Conservation (phyloP, 2,888 invertebrate genomes). For the Athrips mouffetella region DNA sequence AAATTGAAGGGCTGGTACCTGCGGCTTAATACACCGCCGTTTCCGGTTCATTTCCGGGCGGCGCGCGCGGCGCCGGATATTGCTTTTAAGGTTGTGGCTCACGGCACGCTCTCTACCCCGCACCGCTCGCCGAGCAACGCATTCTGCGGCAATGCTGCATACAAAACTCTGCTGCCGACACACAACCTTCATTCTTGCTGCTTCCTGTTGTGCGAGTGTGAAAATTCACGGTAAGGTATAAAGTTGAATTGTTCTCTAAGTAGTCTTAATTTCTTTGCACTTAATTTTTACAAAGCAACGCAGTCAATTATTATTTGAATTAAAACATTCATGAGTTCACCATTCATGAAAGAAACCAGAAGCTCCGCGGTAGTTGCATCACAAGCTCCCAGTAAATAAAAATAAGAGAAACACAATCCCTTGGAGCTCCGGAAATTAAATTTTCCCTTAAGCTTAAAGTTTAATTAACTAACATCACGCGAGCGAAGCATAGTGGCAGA, state of each 20-base stretch:
- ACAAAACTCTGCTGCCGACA: slow-evolving; percentile 4
- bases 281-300: not conserved
- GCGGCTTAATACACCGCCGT: slow-evolving; percentile 79
- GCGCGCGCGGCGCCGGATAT: slow-evolving; percentile 78
- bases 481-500: slow-evolving; percentile 27
- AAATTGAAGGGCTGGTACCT: slow-evolving; percentile 78
- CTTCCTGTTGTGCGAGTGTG: slow-evolving; percentile 1
- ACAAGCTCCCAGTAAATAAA: slow-evolving; percentile 42
- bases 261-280: too few relatives aligned
- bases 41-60: slow-evolving; percentile 79
- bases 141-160: slow-evolving; percentile 22
- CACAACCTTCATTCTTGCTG: not conserved
- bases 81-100: slow-evolving; percentile 78
- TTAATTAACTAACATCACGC: slow-evolving; percentile 69
- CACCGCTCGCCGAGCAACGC: slow-evolving; percentile 33
- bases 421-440: slow-evolving; percentile 66
- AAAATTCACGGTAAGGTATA: not conserved
- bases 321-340: not conserved
- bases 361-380: slow-evolving; percentile 34
- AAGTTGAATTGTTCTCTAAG: too few relatives aligned
- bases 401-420: slow-evolving; percentile 54
- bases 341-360: slow-evolving; percentile 24
- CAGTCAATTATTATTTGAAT: not conserved
- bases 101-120: slow-evolving; percentile 46
- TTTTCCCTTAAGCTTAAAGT: slow-evolving; percentile 67